Evolutionary conservation across 1,140 invertebrate genomes (phyloP).

Genomic region (Drosophila biarmipes): DNA sequence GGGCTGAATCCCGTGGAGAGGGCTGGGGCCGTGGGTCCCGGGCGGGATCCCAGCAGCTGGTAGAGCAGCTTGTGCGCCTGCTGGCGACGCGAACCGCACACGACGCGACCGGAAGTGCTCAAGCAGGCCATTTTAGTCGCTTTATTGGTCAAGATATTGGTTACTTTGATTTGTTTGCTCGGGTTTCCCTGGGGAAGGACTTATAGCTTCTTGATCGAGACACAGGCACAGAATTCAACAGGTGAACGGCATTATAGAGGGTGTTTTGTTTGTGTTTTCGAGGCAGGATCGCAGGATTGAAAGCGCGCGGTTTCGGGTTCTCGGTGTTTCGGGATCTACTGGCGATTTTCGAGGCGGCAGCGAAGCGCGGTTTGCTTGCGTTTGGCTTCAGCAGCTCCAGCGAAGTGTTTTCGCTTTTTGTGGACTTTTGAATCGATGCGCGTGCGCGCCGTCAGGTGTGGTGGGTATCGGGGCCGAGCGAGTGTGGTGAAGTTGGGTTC

Average conservation of each 20-base stretch:
- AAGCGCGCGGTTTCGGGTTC: slow-evolving; percentile 7
- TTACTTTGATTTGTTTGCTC: slow-evolving; percentile 3
- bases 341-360: slow-evolving; percentile 33
- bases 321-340: not conserved
- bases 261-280: slow-evolving; percentile 6
- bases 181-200: slow-evolving; percentile 11
- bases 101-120: slow-evolving; percentile 80
- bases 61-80: slow-evolving; percentile 71
- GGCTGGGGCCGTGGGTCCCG: slow-evolving; percentile 18
- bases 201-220: slow-evolving; percentile 6
- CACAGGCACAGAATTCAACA: slow-evolving; percentile 31
- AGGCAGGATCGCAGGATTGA: slow-evolving; percentile 33
- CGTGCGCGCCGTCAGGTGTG: slow-evolving; percentile 55
- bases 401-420: slow-evolving; percentile 61
- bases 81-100: slow-evolving; percentile 71
- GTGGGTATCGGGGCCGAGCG: slow-evolving; percentile 22
- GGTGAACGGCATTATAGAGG: slow-evolving; percentile 47
- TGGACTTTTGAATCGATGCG: slow-evolving; percentile 29
- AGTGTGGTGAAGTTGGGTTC: slow-evolving; percentile 30
- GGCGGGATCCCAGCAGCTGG: slow-evolving; percentile 54
- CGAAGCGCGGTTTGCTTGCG: slow-evolving; percentile 73
- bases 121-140: slow-evolving; percentile 73
- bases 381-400: slow-evolving; percentile 76
- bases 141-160: slow-evolving; percentile 6
- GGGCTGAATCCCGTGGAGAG: slow-evolving; percentile 1